phyloP scores from a whole-genome alignment of 2,888 invertebrate genomes.

The Blastobasis adustella region DNA sequence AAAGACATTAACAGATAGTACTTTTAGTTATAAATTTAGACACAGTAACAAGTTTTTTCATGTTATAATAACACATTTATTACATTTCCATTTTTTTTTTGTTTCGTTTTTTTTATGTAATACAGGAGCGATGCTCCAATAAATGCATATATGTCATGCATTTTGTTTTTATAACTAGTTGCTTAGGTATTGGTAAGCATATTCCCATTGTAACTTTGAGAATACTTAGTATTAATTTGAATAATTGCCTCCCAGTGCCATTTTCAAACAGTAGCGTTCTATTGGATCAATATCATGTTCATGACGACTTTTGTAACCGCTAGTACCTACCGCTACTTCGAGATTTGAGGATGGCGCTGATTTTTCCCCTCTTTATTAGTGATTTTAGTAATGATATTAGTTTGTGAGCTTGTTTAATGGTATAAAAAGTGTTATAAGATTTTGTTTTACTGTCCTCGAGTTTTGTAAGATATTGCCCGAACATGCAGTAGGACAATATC shows the following conservation, averaged over 20 bases:
- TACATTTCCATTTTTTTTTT: conserved; percentile 54
- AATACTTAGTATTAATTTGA: conserved; percentile 46
- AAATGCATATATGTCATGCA: conserved; percentile 40
- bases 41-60: conserved; percentile 39
- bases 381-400: conserved; percentile 39
- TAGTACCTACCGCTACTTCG: conserved; percentile 1
- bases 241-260: conserved; percentile 31
- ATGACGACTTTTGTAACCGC: no score
- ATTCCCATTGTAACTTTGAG: conserved; percentile 59
- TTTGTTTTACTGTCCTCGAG: conserved; percentile 15
- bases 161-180: conserved; percentile 44
- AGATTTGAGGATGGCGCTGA: conserved; percentile 45
- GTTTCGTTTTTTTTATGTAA: conserved; percentile 23
- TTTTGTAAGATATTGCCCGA: conserved; percentile 7
- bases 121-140: conserved; percentile 32
- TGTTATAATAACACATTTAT: conserved; percentile 37
- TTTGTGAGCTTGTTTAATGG: conserved; percentile 27
- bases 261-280: conserved; percentile 37
- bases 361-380: conserved; percentile 32
- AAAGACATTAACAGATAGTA: conserved; percentile 73
- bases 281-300: no score
- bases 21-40: conserved; percentile 52
- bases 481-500: conserved; percentile 4
- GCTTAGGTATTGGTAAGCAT: conserved; percentile 55
- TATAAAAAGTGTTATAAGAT: conserved; percentile 7